Base-by-base conservation (phyloP, 2,797 vertebrate genomes). In the Pangasius macronema region DNA sequence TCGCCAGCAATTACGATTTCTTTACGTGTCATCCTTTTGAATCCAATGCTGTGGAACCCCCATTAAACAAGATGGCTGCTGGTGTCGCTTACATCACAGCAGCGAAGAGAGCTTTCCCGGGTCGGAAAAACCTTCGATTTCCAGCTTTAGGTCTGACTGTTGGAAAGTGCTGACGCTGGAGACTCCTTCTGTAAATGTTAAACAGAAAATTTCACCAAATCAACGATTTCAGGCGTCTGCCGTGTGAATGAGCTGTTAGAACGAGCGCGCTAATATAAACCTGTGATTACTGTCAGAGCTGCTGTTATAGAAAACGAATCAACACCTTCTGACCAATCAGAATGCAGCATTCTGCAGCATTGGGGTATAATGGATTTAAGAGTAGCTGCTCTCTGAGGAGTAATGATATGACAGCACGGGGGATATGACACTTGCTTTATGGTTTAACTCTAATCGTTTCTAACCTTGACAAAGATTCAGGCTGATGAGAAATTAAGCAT, bases 401-500 rank as follows among this genome's bases (percentile, higher is more conserved):
- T 39, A 24, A 39, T 67, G 30, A 16, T 16, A 33, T 30, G 27
- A 65, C 61, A 14, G 1, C 20, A 39, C 0, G 16, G 65, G n/a
- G 6, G 39, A 42, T 42, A 0, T 6, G 24, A 5, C 63, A 67
- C n/a, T 67, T 5, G 30, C 33, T 9, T 53, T 59, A 59, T 39
- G 5, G 39, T 27, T 27, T 8, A 16, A 39, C 13, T 8, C 10
- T 81, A 18, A 55, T 55, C 27, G 9, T 20, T 49, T 18, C 59
- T 46, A 39, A 82, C 80, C 59, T 46, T 85, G 84, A 81, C 27
- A 53, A 30, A 33, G 42, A 51, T 77, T 55, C 86, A 65, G 77
- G 59, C 9, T 55, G 6, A 42, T 22, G 70, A 57, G 70, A 87
- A 87, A 42, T 73, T 46, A 55, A n/a, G 88, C 87, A 90, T 90